phyloP scores from a whole-genome alignment of 2,113 vertebrate species.

The Epinephelus lanceolatus region DNA sequence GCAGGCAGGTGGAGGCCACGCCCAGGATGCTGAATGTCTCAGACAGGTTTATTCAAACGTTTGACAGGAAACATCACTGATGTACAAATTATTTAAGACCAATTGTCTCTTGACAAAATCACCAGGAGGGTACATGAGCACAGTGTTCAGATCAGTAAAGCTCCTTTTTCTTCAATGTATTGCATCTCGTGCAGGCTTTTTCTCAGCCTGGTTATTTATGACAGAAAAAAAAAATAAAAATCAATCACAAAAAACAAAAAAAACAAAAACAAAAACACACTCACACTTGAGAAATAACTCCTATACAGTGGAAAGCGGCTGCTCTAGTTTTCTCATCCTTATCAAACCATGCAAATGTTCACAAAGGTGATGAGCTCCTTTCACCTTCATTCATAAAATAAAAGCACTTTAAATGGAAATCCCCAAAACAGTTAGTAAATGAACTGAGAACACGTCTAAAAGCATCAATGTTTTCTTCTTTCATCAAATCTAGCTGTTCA shows the following conservation, averaged over 20 bases:
- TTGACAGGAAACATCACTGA: conserved; percentile 56
- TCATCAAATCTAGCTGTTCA: conserved; percentile 30
- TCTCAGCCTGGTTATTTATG: conserved; percentile 31
- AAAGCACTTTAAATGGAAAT: conserved; percentile 61
- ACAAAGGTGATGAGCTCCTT: conserved; percentile 15
- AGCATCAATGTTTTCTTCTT: background rate
- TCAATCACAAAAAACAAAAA: conserved; percentile 27
- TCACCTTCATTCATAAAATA: conserved; percentile 34
- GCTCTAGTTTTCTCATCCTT: conserved; percentile 3
- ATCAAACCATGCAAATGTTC: conserved; percentile 54
- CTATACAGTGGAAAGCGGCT: conserved; percentile 12
- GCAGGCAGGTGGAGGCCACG: conserved; percentile 27
- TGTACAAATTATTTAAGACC: conserved; percentile 53
- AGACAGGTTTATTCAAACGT: conserved; percentile 66
- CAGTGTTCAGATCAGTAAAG: conserved; percentile 74
- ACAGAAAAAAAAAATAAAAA: conserved; percentile 32
- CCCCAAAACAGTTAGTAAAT: conserved; percentile 7
- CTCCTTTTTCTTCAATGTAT: conserved; percentile 43
- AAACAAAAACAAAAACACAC: background rate
- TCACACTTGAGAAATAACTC: background rate
- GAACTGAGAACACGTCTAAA: conserved; percentile 22
- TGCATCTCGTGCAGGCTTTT: conserved; percentile 58
- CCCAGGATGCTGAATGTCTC: conserved; percentile 10
- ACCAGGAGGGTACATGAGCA: conserved; percentile 51
- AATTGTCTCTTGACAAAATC: conserved; percentile 32